Evolutionary conservation across 2,797 vertebrate species (phyloP), one percentile per base, ranked within the genome.

Genomic region (Amniataba percoides): DNA sequence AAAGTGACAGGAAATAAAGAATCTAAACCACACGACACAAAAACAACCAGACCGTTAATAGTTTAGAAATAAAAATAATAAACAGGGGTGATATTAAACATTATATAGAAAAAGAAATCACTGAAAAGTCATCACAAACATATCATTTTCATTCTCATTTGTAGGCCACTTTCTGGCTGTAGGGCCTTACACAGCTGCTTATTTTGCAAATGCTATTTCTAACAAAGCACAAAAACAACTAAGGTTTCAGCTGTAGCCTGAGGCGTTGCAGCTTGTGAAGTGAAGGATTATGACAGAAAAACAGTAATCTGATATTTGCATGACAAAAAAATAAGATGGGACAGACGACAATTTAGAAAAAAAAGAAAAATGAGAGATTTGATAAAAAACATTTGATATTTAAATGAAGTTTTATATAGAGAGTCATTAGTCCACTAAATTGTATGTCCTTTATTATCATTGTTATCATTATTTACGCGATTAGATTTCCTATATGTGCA

Each of bases 181-280:
- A 56, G 49, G 25, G 34, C 5, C 9, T 3, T 25, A 39, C 27
- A 36, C 12, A 62, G 7, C 3, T 0, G 4, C 36, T 27, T 36
- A 36, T 16, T 2, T 61, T 15, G 5, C 9, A 15, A 8, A 25
- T 1, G 19, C 45, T 23, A 19, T 7, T 4, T 46, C 57, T 49
- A 55, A 55, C 23, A 61, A 52, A 61, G 55, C 8, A 31, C 39
- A 19, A 72, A 34, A 53, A 23, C 18, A 72, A 53, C 15, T n/a
- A 19, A 1, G 42, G n/a, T 23, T n/a, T 0, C 11, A 53, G 43
- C 63, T 49, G 19, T 1, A 39, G 58, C 49, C 51, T 25, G 16
- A 36, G 39, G n/a, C 2, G 36, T 11, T 60, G 18, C 36, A 53
- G 43, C n/a, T n/a, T 61, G 34, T 61, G n/a, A 25, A 12, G 12